Conservation (phyloP, 1,140 invertebrate genomes). For the Drosophila bocqueti region DNA sequence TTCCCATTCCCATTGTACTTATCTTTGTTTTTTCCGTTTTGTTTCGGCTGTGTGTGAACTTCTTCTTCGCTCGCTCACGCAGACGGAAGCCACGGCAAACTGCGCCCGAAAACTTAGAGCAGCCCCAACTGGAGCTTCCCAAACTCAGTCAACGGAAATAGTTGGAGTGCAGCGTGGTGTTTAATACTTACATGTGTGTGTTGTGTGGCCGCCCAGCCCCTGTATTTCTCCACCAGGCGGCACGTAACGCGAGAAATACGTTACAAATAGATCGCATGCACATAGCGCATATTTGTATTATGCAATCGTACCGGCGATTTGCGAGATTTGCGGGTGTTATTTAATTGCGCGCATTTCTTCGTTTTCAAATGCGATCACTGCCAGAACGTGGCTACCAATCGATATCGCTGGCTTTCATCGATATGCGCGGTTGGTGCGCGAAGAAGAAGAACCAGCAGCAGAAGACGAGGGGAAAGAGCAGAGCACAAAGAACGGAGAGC, state of each 20-base stretch:
- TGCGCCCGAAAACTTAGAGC: conserved; percentile 37
- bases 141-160: conserved; percentile 82
- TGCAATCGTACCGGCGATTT: conserved; percentile 46
- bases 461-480: conserved; percentile 19
- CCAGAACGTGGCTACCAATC: conserved; percentile 11
- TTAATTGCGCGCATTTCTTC: conserved; percentile 35
- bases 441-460: conserved; percentile 15
- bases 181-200: conserved; percentile 48
- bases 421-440: conserved; percentile 3
- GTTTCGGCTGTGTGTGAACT: conserved; percentile 61
- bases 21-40: conserved; percentile 39
- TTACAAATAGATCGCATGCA: conserved; percentile 55
- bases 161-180: conserved; percentile 48
- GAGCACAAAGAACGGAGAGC: conserved; percentile 13
- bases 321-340: conserved; percentile 47
- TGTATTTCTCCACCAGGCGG: conserved; percentile 10
- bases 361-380: conserved; percentile 33
- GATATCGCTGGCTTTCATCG: conserved; percentile 22
- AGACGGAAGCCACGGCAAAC: conserved; percentile 68
- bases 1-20: conserved; percentile 8
- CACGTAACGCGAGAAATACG: conserved; percentile 43
- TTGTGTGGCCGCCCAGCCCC: conserved; percentile 36
- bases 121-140: conserved; percentile 24
- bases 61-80: conserved; percentile 54
- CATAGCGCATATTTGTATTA: conserved; percentile 40